Evolutionary conservation across 2,113 vertebrate species (phyloP), one percentile per base, ranked within the genome.

Genomic region (Pterocles orientalis): DNA sequence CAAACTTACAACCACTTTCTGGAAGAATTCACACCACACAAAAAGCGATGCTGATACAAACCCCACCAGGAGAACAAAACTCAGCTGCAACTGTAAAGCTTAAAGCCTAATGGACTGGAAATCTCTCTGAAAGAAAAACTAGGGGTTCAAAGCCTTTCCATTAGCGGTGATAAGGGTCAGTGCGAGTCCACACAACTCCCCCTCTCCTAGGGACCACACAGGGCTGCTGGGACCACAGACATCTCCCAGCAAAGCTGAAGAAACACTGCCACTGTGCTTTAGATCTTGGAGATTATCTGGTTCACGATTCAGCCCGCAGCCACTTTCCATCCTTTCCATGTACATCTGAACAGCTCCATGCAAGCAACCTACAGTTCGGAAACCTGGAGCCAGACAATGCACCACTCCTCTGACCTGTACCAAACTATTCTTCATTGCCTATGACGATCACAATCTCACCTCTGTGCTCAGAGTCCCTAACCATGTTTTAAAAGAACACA

Each of bases 381-480:
- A 65, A 62, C 5, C 23, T 7, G 4, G 34, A 51, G 18, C 13
- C 64, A 53, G 85, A 3, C 4, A 24, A 56, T 10, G 7, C 62
- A 16, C 45, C 25, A n/a, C 3, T 26, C 3, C 7, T 39, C n/a
- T 28, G 24, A 56, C 23, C 1, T 51, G 68, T 47, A 43, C 28
- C 51, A n/a, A 7, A 56, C 12, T 39, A 39, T 39, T 58, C 43
- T 21, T 7, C 47, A 10, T 0, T 43, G 6, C 18, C 24, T 14
- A 0, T 5, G 14, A 34, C 39, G 56, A 10, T 12, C 11, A 0
- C 34, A 43, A 4, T 11, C 39, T 57, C 71, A 25, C n/a, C 36
- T 0, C 11, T 3, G 19, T 18, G 8, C 26, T 26, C 24, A 12
- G 12, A 14, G 28, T 12, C n/a, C 57, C 1, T 5, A 17, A 24